These are phyloP conservation scores for Psammodynastes pulverulentus DNA, from an alignment of 2,113 vertebrate genomes.

Conservation along the genomic window DNA sequence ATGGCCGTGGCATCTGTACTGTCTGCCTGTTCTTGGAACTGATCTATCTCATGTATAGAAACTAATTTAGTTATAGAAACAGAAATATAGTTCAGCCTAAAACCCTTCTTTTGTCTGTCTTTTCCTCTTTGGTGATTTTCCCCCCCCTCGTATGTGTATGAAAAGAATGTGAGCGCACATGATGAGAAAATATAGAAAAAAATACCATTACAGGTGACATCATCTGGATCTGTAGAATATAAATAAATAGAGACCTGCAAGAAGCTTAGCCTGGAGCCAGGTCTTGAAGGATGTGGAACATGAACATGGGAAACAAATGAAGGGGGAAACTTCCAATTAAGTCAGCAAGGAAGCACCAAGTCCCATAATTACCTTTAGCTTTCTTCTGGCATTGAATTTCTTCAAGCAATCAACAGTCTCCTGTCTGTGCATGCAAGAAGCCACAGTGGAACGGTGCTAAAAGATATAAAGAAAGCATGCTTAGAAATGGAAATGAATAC, in stretches of 20 bases:
- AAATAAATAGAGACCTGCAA: not conserved
- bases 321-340: not conserved
- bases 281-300: not conserved
- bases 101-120: not conserved
- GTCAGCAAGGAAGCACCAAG: not conserved
- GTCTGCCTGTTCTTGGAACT: not conserved
- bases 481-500: slow-evolving; percentile 29
- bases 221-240: not conserved
- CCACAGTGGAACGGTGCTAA: slow-evolving; percentile 94
- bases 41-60: not conserved
- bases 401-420: slow-evolving; percentile 96
- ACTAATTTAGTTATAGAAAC: not conserved
- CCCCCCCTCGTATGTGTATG: too few relatives aligned
- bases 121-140: not conserved
- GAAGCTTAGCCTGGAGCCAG: not conserved
- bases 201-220: not conserved
- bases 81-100: not conserved
- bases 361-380: slow-evolving; percentile 82
- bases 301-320: not conserved
- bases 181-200: not conserved
- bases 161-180: not conserved
- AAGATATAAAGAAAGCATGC: not conserved
- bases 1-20: not conserved
- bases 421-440: slow-evolving; percentile 96
- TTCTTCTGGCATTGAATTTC: slow-evolving; percentile 95